A percentile compares a stretch with the other conserved stretches of the same genome.
Conservation (phyloP, 2,888 invertebrate species). For the Sinotaia quadrata region DNA sequence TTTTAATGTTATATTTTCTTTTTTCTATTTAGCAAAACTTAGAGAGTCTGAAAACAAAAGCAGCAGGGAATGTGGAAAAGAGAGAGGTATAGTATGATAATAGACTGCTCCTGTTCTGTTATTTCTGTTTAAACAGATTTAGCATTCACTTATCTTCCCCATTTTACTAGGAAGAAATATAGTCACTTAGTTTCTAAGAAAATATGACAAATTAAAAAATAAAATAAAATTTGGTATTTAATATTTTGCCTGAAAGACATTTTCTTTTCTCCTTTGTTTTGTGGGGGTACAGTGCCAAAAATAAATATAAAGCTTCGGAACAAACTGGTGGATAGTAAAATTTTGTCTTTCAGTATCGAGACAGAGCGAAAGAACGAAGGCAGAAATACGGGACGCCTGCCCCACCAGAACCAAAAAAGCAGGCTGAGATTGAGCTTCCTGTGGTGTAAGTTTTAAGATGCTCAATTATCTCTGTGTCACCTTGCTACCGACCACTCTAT, state of each 20-base stretch:
- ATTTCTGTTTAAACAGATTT: no score
- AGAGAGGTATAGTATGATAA: conserved; percentile 47
- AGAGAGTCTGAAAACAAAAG: conserved; percentile 45
- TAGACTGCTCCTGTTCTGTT: no score
- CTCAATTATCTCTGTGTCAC: no score
- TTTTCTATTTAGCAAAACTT: conserved; percentile 60
- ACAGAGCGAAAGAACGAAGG: conserved; percentile 95
- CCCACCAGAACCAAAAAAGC: conserved; percentile 63
- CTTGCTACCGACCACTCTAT: no score
- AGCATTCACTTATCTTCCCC: no score
- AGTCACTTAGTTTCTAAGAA: no score
- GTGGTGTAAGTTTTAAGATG: conserved; percentile 30
- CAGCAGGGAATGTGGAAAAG: conserved; percentile 35
- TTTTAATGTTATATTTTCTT: conserved; percentile 1
- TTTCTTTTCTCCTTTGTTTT: no score
- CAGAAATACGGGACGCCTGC: conserved; percentile 79
- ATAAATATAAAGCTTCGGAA: conserved; percentile 9
- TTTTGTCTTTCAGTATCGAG: conserved; percentile 80
- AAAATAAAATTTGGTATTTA: no score
- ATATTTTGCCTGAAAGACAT: no score
- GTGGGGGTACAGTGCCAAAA: no score
- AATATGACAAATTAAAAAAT: no score
- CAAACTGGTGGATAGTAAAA: conserved; percentile 21
- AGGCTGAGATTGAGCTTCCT: conserved; percentile 25
- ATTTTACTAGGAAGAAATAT: no score